These are phyloP conservation scores for Ryuthela nishihirai DNA, from an alignment of 2,888 invertebrate species.

Conservation along the genomic window DNA sequence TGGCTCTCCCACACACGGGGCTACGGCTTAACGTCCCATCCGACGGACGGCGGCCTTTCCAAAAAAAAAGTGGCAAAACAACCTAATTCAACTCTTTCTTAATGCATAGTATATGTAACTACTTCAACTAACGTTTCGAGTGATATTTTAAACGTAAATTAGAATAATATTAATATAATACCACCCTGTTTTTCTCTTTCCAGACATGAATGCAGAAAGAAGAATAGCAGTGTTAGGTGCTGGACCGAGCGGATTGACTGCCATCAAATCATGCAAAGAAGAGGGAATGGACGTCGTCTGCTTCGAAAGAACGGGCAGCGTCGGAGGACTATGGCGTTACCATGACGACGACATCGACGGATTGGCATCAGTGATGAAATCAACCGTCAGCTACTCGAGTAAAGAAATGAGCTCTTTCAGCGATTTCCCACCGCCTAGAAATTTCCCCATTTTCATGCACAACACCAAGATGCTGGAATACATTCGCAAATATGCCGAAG, in stretches of 20 bases:
- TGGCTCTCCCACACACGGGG: too few relatives aligned
- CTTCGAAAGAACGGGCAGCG: slow-evolving; percentile 47
- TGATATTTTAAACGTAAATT: too few relatives aligned
- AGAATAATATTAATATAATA: too few relatives aligned
- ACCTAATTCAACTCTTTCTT: too few relatives aligned
- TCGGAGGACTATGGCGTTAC: slow-evolving; percentile 49
- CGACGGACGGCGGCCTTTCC: too few relatives aligned
- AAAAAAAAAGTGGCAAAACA: too few relatives aligned
- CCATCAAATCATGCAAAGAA: slow-evolving; percentile 49
- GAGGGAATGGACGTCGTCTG: slow-evolving; percentile 48
- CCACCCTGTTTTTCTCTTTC: not conserved
- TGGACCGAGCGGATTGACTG: slow-evolving; percentile 50
- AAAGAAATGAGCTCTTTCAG: slow-evolving; percentile 51
- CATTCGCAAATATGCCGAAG: slow-evolving; percentile 43
- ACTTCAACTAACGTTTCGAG: too few relatives aligned
- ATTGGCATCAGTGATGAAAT: slow-evolving; percentile 47
- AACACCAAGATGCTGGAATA: slow-evolving; percentile 50
- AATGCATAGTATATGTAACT: too few relatives aligned
- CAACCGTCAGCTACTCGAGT: slow-evolving; percentile 49
- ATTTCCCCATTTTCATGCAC: slow-evolving; percentile 53
- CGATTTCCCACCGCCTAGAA: slow-evolving; percentile 51
- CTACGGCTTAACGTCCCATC: too few relatives aligned
- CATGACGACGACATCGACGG: slow-evolving; percentile 31
- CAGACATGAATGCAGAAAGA: slow-evolving; percentile 4
- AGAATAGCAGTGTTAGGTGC: slow-evolving; percentile 48